Evolutionary conservation across 2,797 vertebrate species (phyloP).

Genomic region (Holocentrus rufus): DNA sequence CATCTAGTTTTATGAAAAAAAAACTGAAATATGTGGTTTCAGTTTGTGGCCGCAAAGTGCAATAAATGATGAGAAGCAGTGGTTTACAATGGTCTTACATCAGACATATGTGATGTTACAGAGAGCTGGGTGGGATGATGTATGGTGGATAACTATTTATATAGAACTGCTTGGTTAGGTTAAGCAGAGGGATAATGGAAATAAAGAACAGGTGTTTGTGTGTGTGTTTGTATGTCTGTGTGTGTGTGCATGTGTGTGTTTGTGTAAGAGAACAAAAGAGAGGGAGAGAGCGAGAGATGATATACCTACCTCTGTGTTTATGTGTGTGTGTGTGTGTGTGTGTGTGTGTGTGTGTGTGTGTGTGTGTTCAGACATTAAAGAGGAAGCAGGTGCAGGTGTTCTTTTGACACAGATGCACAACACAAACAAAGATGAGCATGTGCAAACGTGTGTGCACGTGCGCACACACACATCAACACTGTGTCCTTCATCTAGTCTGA

Average conservation of each 20-base stretch:
- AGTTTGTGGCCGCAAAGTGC: constrained; percentile 17
- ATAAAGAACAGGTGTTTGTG: constrained; percentile 65
- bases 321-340: constrained; percentile 11
- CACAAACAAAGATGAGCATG: constrained; percentile 20
- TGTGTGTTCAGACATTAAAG: constrained; percentile 46
- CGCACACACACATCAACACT: constrained; percentile 8
- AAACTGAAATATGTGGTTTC: constrained; percentile 24
- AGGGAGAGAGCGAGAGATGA: too few relatives aligned
- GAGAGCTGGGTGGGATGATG: constrained; percentile 48
- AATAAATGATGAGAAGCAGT: constrained; percentile 25
- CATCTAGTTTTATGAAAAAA: constrained; percentile 18
- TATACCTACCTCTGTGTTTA: background rate
- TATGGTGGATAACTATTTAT: constrained; percentile 47
- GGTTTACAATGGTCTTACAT: constrained; percentile 24
- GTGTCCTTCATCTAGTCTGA: too few relatives aligned
- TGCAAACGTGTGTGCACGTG: background rate
- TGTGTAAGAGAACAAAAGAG: background rate
- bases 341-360: constrained; percentile 2
- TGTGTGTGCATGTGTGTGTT: constrained; percentile 23
- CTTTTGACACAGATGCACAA: constrained; percentile 37
- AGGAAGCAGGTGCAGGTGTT: constrained; percentile 59
- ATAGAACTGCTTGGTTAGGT: constrained; percentile 31
- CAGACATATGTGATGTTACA: constrained; percentile 6
- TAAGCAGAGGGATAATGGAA: constrained; percentile 54
- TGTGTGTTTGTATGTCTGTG: constrained; percentile 19